These are phyloP conservation scores for Sebastiscus albofasciatus DNA, from an alignment of 2,797 vertebrate genomes.

Conservation along the genomic window DNA sequence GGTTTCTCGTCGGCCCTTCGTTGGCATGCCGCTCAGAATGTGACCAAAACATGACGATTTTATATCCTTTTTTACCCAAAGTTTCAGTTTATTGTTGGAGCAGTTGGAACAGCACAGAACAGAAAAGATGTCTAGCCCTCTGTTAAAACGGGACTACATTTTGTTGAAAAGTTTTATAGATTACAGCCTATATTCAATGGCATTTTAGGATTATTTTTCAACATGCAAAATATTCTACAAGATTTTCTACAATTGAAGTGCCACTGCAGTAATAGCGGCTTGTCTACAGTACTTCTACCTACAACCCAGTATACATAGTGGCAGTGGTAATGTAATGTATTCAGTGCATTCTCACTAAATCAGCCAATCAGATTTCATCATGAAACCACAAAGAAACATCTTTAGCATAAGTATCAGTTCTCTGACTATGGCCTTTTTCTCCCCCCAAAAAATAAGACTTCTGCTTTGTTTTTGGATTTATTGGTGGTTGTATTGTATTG, in stretches of 20 bases:
- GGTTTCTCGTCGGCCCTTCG: neutral
- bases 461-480: too few species aligned
- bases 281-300: neutral
- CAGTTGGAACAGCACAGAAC: neutral
- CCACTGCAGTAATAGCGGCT: neutral
- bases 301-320: neutral
- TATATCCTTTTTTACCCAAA: neutral
- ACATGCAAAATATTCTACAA: neutral
- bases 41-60: neutral
- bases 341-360: neutral
- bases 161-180: neutral
- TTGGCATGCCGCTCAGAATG: neutral
- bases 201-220: neutral
- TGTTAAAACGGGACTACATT: neutral
- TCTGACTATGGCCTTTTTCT: too few species aligned
- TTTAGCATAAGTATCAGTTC: too few species aligned
- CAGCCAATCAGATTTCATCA: neutral
- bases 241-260: neutral
- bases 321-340: neutral
- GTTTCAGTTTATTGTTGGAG: neutral
- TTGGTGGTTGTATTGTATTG: too few species aligned
- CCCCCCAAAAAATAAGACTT: too few species aligned
- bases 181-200: neutral
- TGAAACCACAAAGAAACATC: neutral
- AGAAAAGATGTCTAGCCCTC: neutral